These are phyloP conservation scores for Diplazon laetatorius DNA, from an alignment of 2,888 invertebrate genomes.

Conservation along the genomic window DNA sequence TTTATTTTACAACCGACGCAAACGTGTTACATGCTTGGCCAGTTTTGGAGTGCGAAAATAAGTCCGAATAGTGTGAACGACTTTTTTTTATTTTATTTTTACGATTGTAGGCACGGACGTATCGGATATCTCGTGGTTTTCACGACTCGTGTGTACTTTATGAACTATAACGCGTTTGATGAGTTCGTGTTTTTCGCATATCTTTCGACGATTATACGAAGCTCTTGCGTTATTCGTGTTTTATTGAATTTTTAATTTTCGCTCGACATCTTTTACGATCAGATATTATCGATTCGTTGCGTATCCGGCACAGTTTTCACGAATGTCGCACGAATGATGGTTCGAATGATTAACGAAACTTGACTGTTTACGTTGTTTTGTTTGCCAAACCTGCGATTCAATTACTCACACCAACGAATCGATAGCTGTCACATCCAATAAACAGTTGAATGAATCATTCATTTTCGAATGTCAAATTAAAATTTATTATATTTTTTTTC, in stretches of 20 bases:
- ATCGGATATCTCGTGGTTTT: not conserved
- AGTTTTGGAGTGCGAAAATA: constrained; percentile 4
- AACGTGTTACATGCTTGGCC: not conserved
- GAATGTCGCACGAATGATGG: too few species aligned
- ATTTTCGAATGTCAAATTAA: not conserved
- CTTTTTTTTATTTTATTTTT: not conserved
- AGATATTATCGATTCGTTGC: too few species aligned
- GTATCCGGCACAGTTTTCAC: too few species aligned
- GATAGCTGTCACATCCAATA: too few species aligned
- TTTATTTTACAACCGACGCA: constrained; percentile 38
- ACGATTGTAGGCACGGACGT: not conserved
- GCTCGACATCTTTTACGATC: too few species aligned
- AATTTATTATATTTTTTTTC: not conserved
- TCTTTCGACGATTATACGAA: too few species aligned
- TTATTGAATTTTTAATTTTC: too few species aligned
- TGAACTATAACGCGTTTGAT: not conserved
- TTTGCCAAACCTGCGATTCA: not conserved
- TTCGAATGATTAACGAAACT: too few species aligned
- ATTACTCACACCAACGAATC: too few species aligned
- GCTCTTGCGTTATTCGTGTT: too few species aligned
- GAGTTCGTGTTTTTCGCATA: not conserved
- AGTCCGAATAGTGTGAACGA: not conserved
- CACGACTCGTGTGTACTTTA: constrained; percentile 7
- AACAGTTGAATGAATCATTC: not conserved
- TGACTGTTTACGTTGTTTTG: too few species aligned